A percentile compares a stretch with the other conserved stretches of the same genome.
phyloP scores from a whole-genome alignment of 92 coral and sea anemone genomes.

The Pocillopora grandis region DNA sequence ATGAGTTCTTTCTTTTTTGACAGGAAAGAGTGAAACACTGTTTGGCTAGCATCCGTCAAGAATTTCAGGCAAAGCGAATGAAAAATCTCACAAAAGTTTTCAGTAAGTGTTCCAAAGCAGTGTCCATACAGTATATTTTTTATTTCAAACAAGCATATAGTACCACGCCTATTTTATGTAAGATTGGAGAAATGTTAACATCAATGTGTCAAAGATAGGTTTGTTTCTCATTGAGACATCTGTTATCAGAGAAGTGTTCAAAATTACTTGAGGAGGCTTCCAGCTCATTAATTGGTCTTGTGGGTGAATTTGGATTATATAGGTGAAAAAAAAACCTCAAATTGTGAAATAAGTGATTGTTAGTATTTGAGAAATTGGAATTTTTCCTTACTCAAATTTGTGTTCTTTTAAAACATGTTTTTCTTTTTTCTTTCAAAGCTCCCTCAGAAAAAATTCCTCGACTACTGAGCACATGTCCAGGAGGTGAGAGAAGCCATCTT shows the following conservation, averaged over 20 bases:
- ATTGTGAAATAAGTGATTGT: too few relatives aligned
- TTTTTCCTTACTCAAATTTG: too few relatives aligned
- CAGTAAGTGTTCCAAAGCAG: slow-evolving; percentile 37
- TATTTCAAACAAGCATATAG: too few relatives aligned
- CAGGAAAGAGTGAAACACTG: slow-evolving; percentile 84
- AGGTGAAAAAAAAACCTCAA: too few relatives aligned
- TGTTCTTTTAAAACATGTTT: neutral
- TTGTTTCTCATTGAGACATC: too few relatives aligned
- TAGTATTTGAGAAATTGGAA: too few relatives aligned
- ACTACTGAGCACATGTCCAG: slow-evolving; percentile 82
- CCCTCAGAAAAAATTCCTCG: slow-evolving; percentile 91
- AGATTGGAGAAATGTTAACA: too few relatives aligned
- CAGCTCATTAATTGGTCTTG: neutral
- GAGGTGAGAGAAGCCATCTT: slow-evolving; percentile 59
- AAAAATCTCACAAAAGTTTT: slow-evolving; percentile 55
- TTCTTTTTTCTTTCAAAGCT: slow-evolving; percentile 47
- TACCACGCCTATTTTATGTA: too few relatives aligned
- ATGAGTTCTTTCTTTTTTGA: neutral
- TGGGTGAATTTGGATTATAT: too few relatives aligned
- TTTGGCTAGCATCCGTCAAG: slow-evolving; percentile 62
- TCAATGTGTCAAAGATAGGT: too few relatives aligned
- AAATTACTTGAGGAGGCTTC: too few relatives aligned
- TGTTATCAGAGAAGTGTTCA: too few relatives aligned
- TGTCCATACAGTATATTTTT: neutral
- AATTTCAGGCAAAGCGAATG: slow-evolving; percentile 59